Percentiles rank a stretch among this genome's conserved stretches.
Conservation (phyloP, 2,888 invertebrate species). For the Drosophila siamana region DNA sequence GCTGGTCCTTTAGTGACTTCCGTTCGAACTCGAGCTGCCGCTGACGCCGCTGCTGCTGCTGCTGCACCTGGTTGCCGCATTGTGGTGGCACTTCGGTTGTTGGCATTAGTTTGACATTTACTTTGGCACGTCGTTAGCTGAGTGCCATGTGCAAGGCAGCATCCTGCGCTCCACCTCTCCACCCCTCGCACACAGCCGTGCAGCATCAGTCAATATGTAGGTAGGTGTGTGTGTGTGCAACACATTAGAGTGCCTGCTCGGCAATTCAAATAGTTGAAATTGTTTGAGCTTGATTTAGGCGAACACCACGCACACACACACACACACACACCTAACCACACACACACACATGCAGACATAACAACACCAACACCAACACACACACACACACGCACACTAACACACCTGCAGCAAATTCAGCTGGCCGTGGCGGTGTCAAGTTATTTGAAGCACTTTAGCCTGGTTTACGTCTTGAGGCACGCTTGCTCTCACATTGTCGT, state of each 20-base stretch:
- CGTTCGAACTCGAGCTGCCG: conserved; percentile 5
- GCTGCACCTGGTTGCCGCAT: conserved; percentile 48
- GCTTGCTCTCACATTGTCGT: conserved; percentile 6
- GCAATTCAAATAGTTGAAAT: conserved; percentile 79
- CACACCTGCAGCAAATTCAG: conserved; percentile 37
- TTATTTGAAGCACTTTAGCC: conserved; percentile 77
- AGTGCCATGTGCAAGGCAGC: conserved; percentile 58
- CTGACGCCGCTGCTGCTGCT: not conserved
- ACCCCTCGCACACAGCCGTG: too few species aligned
- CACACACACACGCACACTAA: conserved; percentile 6
- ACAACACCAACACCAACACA: conserved; percentile 1
- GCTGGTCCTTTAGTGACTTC: conserved; percentile 18
- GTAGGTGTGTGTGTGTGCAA: conserved; percentile 20
- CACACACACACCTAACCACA: conserved; percentile 1
- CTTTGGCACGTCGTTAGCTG: conserved; percentile 77
- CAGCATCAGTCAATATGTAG: conserved; percentile 6
- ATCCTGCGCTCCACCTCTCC: not conserved
- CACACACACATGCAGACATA: conserved; percentile 10
- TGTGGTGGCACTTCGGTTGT: conserved; percentile 60
- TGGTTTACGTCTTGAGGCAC: conserved; percentile 48
- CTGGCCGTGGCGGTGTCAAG: conserved; percentile 60
- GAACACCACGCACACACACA: conserved; percentile 47
- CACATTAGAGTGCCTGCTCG: conserved; percentile 65
- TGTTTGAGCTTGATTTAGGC: conserved; percentile 78
- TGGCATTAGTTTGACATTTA: conserved; percentile 81